These are phyloP conservation scores for Osmerus mordax DNA, from an alignment of 2,113 vertebrate species.

Conservation along the genomic window DNA sequence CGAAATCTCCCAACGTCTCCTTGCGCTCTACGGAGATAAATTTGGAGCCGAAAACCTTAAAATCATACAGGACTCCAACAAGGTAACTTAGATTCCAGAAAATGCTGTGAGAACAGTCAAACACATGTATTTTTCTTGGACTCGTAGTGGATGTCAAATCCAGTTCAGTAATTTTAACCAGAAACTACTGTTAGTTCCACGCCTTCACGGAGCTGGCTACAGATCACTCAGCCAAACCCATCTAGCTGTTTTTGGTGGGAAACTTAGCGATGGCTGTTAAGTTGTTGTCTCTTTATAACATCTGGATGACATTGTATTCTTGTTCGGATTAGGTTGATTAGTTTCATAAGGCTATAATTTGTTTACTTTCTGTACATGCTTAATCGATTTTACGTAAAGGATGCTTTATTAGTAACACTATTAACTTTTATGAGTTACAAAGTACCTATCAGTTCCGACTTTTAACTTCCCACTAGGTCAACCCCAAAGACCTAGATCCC, in stretches of 20 bases:
- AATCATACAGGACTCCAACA: conserved; percentile 96
- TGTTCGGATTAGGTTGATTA: background rate
- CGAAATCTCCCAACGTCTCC: conserved; percentile 90
- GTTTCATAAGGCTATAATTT: background rate
- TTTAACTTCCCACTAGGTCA: conserved; percentile 74
- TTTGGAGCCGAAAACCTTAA: conserved; percentile 90
- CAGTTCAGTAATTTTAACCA: too few relatives aligned
- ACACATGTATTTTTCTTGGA: too few relatives aligned
- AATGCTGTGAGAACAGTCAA: too few relatives aligned
- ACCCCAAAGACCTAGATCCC: conserved; percentile 86
- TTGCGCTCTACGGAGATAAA: conserved; percentile 91
- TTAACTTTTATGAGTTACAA: background rate
- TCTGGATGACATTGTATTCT: background rate
- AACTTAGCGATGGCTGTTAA: too few relatives aligned
- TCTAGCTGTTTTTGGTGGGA: too few relatives aligned
- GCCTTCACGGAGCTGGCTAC: too few relatives aligned
- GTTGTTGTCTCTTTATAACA: too few relatives aligned
- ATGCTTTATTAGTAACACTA: background rate
- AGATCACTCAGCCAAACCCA: too few relatives aligned
- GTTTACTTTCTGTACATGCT: background rate
- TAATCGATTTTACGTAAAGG: too few relatives aligned
- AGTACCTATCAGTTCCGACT: background rate
- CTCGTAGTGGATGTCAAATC: too few relatives aligned
- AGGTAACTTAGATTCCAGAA: conserved; percentile 67
- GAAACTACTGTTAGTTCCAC: too few relatives aligned